Evolutionary conservation across 2,888 invertebrate species (phyloP), one percentile per base, ranked within the genome.

Genomic region (Gasteruption jaculator): DNA sequence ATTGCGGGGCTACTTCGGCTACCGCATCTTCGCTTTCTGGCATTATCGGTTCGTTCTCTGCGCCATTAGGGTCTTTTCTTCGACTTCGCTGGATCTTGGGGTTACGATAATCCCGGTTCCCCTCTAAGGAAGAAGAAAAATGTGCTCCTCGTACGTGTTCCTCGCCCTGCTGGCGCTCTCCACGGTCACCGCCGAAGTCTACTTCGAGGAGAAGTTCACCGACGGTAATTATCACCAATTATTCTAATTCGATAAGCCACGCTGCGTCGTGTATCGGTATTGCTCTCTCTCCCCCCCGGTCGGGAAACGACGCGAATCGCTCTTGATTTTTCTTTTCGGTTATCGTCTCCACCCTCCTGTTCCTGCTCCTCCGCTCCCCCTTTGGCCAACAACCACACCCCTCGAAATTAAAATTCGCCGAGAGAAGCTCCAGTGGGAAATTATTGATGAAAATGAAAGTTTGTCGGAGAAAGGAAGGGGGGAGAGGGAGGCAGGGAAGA

Each of bases 151-250:
- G 65, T 68, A 81, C 70, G 68, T 77, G 57, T 68, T 79, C 68
- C 76, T 79, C 71, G 73, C 78, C 69, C 72, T 81, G 62, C 71
- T 80, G 71, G 73, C 75, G 58, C 65, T 82, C 61, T 76, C 75
- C 65, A 70, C 76, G 58, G 79, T 78, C 56, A 76, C 76, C 61
- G 84, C 83, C 61, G 82, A 86, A 63, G 79, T 88, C 52, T 84
- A 76, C 73, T 82, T 84, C 56, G 85, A 90, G 65, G 91, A 91
- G 66, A 86, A 82, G 60, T 91, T 91, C 73, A 71, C 72, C 30
- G 86, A 88, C 73, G 86, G 90, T 90, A 75, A 81, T 85, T 77
- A 50, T 46, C 5, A 15, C 20, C 20, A n/a, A 31, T 19, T 31
- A 31, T 19, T 19, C 11, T 16, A 6, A 31, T 31, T n/a, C 20